Evolutionary conservation across 1,140 invertebrate genomes (phyloP).

Genomic region (Drosophila ambigua): DNA sequence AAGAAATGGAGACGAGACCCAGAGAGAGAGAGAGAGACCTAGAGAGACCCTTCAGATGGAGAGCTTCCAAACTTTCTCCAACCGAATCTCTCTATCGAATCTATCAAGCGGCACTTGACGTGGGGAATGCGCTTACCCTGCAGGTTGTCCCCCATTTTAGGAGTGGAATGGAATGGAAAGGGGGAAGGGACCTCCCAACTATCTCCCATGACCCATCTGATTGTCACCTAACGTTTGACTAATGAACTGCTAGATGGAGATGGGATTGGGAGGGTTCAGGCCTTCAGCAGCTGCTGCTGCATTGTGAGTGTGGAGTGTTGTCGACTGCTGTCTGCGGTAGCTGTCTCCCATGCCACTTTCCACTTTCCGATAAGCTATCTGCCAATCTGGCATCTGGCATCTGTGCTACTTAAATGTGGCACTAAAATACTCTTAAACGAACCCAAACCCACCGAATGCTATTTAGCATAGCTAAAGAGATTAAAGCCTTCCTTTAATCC

Average conservation of each 20-base stretch:
- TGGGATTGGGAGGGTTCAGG: constrained; percentile 9
- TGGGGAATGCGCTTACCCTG: constrained; percentile 54
- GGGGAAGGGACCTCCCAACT: constrained; percentile 1
- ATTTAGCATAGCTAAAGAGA: constrained; percentile 54
- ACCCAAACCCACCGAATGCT: background rate
- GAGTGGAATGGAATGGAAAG: constrained; percentile 19
- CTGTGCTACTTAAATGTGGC: constrained; percentile 71
- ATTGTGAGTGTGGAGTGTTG: constrained; percentile 3
- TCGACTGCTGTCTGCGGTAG: constrained; percentile 51
- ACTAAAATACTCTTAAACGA: constrained; percentile 21
- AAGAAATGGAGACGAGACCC: background rate
- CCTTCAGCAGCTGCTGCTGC: constrained; percentile 6
- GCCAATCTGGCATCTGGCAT: constrained; percentile 48
- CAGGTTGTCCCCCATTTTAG: constrained; percentile 56
- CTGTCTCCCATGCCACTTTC: constrained; percentile 62
- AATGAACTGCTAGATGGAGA: constrained; percentile 61
- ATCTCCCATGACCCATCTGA: constrained; percentile 59
- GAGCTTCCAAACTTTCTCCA: constrained; percentile 37
- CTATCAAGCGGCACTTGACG: constrained; percentile 47
- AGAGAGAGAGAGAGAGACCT: too few species aligned
- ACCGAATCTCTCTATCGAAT: constrained; percentile 8
- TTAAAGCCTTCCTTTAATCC: background rate
- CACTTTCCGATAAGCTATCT: constrained; percentile 63
- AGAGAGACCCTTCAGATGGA: constrained; percentile 15
- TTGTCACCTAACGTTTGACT: constrained; percentile 79